A percentile compares a stretch with the other conserved stretches of the same genome.
Conservation (phyloP, 1,140 invertebrate genomes). For the Xylocopa sonorina region DNA sequence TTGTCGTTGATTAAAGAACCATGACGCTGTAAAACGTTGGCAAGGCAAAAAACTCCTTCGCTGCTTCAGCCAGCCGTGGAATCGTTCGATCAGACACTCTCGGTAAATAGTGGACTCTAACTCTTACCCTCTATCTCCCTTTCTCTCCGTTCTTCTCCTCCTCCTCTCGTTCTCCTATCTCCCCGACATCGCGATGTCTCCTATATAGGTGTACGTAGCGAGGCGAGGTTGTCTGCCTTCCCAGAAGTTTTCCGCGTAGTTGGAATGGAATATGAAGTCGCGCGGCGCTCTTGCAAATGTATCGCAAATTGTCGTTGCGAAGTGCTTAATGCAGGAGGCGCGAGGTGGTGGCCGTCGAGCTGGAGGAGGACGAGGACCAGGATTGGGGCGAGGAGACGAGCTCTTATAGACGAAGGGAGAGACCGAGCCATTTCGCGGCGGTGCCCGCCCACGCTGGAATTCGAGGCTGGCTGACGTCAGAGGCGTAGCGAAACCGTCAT, state of each 20-base stretch:
- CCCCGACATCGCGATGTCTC: background rate
- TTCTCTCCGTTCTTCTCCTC: background rate
- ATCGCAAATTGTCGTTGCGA: conserved; percentile 81
- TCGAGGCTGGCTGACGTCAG: conserved; percentile 71
- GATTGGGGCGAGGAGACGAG: conserved; percentile 51
- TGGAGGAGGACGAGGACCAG: conserved; percentile 53
- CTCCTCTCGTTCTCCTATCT: background rate
- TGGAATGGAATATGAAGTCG: conserved; percentile 50
- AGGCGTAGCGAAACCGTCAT: conserved; percentile 68
- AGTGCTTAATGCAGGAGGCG: conserved; percentile 79
- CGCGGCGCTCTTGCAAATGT: conserved; percentile 76
- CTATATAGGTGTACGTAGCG: background rate
- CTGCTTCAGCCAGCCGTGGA: conserved; percentile 34
- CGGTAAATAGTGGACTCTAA: background rate
- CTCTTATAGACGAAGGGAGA: conserved; percentile 58
- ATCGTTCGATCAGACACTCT: conserved; percentile 44
- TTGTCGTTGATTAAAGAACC: conserved; percentile 49
- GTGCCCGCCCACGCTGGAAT: conserved; percentile 59
- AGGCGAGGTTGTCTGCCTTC: conserved; percentile 16
- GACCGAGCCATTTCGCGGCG: conserved; percentile 60
- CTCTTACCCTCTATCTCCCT: background rate
- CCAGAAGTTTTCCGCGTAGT: conserved; percentile 57
- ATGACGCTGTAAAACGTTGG: conserved; percentile 32
- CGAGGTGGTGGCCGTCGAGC: conserved; percentile 47
- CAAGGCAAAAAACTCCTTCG: conserved; percentile 25